These are phyloP conservation scores for Burhinus bistriatus DNA, from an alignment of 2,113 vertebrate species.

Conservation along the genomic window DNA sequence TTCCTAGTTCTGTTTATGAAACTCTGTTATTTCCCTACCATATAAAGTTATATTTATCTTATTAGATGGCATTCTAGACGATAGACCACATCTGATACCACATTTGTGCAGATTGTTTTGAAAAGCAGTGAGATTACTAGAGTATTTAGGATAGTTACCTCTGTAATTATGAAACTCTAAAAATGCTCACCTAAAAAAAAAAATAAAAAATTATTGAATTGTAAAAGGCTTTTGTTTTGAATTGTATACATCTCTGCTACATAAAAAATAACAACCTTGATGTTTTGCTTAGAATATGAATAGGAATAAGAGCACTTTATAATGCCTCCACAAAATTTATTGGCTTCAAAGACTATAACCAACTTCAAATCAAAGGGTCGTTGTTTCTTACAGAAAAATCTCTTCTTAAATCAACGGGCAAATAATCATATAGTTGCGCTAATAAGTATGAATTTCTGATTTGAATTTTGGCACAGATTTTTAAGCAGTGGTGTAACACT, in stretches of 20 bases:
- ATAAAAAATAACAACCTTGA: neutral
- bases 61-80: neutral
- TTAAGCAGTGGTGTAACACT: neutral
- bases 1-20: neutral
- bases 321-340: neutral
- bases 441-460: conserved; percentile 5
- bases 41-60: neutral
- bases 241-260: neutral
- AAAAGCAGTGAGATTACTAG: neutral
- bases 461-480: conserved; percentile 11
- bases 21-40: neutral
- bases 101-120: neutral
- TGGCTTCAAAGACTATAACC: neutral
- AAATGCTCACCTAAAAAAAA: neutral
- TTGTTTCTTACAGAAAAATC: neutral
- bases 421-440: neutral
- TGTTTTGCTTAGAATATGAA: neutral
- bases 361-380: neutral
- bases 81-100: neutral
- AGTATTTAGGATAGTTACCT: neutral
- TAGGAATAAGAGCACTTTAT: neutral
- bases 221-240: neutral
- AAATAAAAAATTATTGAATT: neutral
- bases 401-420: neutral
- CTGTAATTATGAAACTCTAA: neutral